phyloP scores from a whole-genome alignment of 2,888 invertebrate species.

The Trichogramma dendrolimi region DNA sequence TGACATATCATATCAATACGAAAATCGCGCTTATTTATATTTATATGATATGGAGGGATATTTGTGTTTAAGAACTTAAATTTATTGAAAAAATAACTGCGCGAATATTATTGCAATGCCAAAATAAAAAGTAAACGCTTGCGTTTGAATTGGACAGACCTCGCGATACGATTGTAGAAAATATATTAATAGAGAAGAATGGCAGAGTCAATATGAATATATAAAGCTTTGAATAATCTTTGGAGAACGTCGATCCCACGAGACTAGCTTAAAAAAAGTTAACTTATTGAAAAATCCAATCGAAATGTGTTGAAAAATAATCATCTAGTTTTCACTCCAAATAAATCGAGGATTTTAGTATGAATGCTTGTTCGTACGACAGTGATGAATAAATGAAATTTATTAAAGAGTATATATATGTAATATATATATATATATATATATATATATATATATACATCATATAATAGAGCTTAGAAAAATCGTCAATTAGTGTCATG shows the following conservation, averaged over 20 bases:
- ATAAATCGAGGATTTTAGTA: neutral
- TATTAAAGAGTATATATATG: conserved; percentile 13
- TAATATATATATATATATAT: conserved; percentile 20
- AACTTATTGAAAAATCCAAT: neutral
- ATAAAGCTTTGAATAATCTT: conserved; percentile 14
- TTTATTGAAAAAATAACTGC: too few relatives aligned
- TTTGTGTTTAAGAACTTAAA: too few relatives aligned
- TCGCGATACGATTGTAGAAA: conserved; percentile 4
- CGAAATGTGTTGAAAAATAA: conserved; percentile 1
- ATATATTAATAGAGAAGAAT: too few relatives aligned
- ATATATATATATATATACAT: conserved; percentile 17
- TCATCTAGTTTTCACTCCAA: conserved; percentile 25
- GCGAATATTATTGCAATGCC: too few relatives aligned
- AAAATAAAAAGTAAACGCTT: conserved; percentile 14
- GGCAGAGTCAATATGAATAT: neutral
- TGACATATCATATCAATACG: too few relatives aligned
- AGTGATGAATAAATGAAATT: neutral
- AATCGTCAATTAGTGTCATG: conserved; percentile 27
- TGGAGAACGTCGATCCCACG: conserved; percentile 17
- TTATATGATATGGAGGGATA: too few relatives aligned
- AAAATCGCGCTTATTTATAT: too few relatives aligned
- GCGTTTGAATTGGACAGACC: conserved; percentile 17
- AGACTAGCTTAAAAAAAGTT: neutral
- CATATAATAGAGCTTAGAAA: conserved; percentile 22
- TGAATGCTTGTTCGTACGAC: too few relatives aligned